Percentiles rank a stretch among this genome's conserved stretches.
phyloP scores from a whole-genome alignment of 2,113 vertebrate genomes.

The Typhlomys cinereus region DNA sequence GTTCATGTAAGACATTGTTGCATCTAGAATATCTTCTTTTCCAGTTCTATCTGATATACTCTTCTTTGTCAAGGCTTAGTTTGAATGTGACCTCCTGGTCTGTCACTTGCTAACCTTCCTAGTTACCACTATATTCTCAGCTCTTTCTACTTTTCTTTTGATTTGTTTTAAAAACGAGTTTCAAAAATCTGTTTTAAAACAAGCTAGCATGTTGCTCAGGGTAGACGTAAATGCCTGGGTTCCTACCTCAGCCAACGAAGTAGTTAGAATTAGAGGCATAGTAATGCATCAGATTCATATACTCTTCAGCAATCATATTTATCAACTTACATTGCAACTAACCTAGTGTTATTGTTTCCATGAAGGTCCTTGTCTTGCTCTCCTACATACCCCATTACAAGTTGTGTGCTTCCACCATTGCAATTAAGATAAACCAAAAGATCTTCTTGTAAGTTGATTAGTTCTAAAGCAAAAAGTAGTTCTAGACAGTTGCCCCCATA shows the following conservation, averaged over 20 bases:
- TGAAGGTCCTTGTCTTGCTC: background rate
- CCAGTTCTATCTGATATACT: background rate
- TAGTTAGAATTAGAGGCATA: background rate
- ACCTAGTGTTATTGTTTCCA: background rate
- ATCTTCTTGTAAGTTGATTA: background rate
- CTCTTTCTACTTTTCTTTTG: background rate
- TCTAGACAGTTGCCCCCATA: background rate
- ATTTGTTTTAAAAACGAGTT: too few relatives aligned
- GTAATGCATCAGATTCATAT: background rate
- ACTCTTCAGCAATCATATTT: background rate
- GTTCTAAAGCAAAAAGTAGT: background rate
- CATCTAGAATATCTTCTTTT: background rate
- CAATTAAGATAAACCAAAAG: background rate
- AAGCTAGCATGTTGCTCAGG: background rate
- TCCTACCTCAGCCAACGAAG: background rate
- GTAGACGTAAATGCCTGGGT: background rate
- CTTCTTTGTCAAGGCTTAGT: background rate
- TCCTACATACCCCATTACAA: background rate
- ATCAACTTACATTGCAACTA: background rate
- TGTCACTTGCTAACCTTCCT: background rate
- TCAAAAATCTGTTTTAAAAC: background rate
- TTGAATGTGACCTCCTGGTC: background rate
- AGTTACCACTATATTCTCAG: background rate
- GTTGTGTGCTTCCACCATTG: background rate
- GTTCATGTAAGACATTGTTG: background rate